Evolutionary conservation across 2,113 vertebrate genomes (phyloP), one percentile per base, ranked within the genome.

Genomic region (Cromileptes altivelis): DNA sequence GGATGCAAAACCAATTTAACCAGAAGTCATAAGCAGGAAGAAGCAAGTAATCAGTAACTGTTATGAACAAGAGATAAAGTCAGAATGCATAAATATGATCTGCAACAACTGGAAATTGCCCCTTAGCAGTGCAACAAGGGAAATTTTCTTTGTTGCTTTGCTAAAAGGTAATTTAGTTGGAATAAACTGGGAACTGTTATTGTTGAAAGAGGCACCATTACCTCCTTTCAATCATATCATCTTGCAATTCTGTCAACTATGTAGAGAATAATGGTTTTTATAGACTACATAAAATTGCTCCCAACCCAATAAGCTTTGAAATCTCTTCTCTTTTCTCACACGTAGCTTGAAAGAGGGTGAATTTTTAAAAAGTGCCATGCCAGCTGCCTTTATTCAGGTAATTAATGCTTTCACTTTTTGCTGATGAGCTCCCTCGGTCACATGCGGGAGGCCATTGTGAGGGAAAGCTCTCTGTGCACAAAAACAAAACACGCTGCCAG

Each of bases 321-420:
- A 87, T 86, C 67, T 80, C 27, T 56, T 37, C 53, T 60, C n/a
- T 45, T 72, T 14, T 42, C 58, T 60, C 63, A 19, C 68, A 53
- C 9, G 27, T 42, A 42, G 45, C 40, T 72, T 75, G 49, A 82
- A 61, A 84, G 68, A 76, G 49, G 70, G 50, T 17, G 64, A 45
- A 27, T 76, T 75, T 77, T 80, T 74, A 45, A 82, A 82, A 85
- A 77, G 70, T 62, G 73, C 80, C 47, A 21, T 30, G 75, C 87
- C 60, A 77, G 85, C 86, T 84, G 74, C 86, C 64, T 90, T 90
- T 85, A 85, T 87, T 82, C 80, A 71, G 84, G 88, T 91, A 91
- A 90, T 91, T 90, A 91, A 87, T 84, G 88, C 86, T 87, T 85
- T 87, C 82, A 78, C 87, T 81, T 71, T 69, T 15, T 70, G 63